Conservation (phyloP, 2,797 vertebrate species). For the Naso thynnoides region DNA sequence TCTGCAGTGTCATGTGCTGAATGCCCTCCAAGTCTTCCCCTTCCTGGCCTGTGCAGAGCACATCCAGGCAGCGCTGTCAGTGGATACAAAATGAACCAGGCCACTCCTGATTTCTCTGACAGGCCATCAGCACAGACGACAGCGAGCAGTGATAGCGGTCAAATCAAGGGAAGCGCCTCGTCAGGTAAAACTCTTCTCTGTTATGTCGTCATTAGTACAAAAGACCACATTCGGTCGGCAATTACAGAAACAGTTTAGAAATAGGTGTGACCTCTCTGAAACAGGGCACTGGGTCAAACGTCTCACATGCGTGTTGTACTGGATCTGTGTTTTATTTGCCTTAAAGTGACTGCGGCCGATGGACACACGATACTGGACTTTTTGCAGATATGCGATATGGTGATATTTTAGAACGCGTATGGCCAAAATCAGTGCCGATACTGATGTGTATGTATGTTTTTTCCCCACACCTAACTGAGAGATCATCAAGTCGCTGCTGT, state of each 20-base stretch:
- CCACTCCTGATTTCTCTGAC: constrained; percentile 14
- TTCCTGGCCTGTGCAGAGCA: constrained; percentile 15
- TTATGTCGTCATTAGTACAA: neutral
- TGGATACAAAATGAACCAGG: neutral
- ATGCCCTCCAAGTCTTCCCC: constrained; percentile 2
- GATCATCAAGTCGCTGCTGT: no score
- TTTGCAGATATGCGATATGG: no score
- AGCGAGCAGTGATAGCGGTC: constrained; percentile 46
- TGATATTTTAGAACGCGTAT: no score
- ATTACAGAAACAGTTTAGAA: neutral
- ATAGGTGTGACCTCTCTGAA: neutral
- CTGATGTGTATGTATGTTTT: no score
- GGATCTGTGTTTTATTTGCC: constrained; percentile 1
- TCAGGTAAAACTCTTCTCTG: constrained; percentile 56
- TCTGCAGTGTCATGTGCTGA: constrained; percentile 54
- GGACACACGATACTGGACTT: no score
- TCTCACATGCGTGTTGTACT: neutral
- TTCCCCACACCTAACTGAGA: no score
- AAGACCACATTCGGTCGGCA: neutral
- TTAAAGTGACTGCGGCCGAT: no score
- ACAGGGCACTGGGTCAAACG: neutral
- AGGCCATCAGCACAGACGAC: constrained; percentile 50
- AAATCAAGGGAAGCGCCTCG: constrained; percentile 34
- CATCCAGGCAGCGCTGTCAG: constrained; percentile 16
- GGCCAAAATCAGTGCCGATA: no score